phyloP scores from a whole-genome alignment of 2,888 invertebrate species.

The Phortica magna region DNA sequence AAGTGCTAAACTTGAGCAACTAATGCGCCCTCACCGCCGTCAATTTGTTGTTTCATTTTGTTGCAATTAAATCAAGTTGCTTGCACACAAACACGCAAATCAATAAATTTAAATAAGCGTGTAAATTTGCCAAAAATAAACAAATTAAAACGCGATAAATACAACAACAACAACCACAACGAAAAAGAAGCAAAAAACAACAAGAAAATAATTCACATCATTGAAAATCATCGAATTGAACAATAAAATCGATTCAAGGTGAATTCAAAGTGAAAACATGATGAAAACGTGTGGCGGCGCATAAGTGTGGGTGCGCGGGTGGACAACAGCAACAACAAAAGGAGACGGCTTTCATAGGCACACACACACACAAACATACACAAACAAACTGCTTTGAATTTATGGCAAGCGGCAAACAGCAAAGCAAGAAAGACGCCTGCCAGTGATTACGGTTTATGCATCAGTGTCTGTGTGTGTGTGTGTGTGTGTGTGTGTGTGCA shows the following conservation, averaged over 20 bases:
- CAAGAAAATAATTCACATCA: not conserved
- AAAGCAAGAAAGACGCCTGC: not conserved
- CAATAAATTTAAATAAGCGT: conserved; percentile 30
- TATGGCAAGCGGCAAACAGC: not conserved
- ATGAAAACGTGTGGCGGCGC: not conserved
- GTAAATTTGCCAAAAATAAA: conserved; percentile 25
- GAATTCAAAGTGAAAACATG: conserved; percentile 36
- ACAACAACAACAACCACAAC: not conserved
- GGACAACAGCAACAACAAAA: not conserved
- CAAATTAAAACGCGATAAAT: conserved; percentile 19
- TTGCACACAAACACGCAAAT: not conserved
- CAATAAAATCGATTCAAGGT: conserved; percentile 31
- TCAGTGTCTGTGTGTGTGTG: too few species aligned
- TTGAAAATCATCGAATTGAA: not conserved
- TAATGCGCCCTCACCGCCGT: too few species aligned
- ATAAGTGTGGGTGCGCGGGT: not conserved
- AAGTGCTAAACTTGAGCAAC: too few species aligned
- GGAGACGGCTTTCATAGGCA: not conserved
- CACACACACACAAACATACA: not conserved
- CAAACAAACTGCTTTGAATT: not conserved
- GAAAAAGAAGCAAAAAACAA: not conserved
- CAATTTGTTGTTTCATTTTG: not conserved
- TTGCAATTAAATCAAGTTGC: not conserved
- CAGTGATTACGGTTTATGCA: too few species aligned
- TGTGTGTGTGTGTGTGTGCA: too few species aligned